Percentiles rank a stretch among this genome's conserved stretches.
Conservation (phyloP, 2,888 invertebrate genomes). For the Pristionchus maxplancki region DNA sequence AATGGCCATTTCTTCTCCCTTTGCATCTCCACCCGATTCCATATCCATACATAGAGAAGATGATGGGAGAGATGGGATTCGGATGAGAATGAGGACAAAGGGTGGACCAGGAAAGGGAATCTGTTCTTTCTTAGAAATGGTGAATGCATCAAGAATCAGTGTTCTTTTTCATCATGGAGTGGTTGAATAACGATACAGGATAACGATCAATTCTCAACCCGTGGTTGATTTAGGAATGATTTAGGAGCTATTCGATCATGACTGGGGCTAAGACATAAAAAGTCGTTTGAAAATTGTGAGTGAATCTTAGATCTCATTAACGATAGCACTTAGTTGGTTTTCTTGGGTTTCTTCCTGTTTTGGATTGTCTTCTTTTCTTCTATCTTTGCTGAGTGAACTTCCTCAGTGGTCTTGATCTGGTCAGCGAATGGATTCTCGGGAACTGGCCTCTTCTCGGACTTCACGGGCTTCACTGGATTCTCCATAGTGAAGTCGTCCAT, state of each 20-base stretch:
- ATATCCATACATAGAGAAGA: constrained; percentile 40
- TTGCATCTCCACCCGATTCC: background rate
- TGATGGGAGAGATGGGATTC: background rate
- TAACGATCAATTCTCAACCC: background rate
- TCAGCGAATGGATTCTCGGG: constrained; percentile 37
- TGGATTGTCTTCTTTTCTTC: background rate
- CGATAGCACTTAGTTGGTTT: background rate
- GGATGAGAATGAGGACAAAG: background rate
- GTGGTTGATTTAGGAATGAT: constrained; percentile 44
- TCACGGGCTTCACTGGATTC: background rate
- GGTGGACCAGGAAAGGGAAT: background rate
- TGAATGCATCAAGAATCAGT: constrained; percentile 7
- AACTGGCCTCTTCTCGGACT: background rate
- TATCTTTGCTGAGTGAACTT: background rate
- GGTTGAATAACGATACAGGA: constrained; percentile 19
- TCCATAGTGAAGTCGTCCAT: constrained; percentile 28
- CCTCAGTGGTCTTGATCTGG: constrained; percentile 29
- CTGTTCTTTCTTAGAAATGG: background rate
- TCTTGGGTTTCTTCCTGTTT: constrained; percentile 41
- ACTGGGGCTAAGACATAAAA: background rate
- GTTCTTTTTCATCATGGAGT: background rate
- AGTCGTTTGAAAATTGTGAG: background rate
- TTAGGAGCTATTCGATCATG: background rate
- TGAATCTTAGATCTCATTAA: background rate
- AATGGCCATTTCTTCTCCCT: background rate